Percentiles rank a stretch among this genome's conserved stretches.
Evolutionary conservation across 2,888 invertebrate genomes (phyloP).

Genomic region (Dryomyza anilis): DNA sequence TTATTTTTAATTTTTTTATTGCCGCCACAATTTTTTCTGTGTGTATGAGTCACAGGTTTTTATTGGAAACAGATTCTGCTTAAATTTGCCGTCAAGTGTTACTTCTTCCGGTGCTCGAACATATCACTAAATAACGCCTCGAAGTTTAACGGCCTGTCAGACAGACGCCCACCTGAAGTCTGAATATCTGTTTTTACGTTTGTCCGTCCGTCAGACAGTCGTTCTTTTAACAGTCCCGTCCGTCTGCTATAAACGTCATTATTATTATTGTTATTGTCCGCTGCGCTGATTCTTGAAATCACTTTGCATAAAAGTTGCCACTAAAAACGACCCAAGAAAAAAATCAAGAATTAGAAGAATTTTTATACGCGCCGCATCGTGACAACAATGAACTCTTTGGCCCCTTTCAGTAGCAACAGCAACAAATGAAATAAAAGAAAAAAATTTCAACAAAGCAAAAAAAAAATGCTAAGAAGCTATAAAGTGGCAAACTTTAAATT

Average conservation of each 20-base stretch:
- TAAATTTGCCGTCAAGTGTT: slow-evolving; percentile 11
- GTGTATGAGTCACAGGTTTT: too few species aligned
- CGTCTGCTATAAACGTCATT: slow-evolving; percentile 8
- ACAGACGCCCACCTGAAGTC: neutral
- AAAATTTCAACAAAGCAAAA: neutral
- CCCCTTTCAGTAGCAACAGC: slow-evolving; percentile 32
- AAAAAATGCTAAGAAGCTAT: neutral
- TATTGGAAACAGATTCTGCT: too few species aligned
- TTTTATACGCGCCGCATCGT: slow-evolving; percentile 29
- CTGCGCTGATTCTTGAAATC: slow-evolving; percentile 21
- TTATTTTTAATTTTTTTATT: too few species aligned
- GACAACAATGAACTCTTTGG: slow-evolving; percentile 42
- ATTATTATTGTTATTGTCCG: slow-evolving; percentile 13
- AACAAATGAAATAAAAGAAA: too few species aligned
- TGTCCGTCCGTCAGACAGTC: neutral
- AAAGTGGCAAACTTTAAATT: slow-evolving; percentile 1
- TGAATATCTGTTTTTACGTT: neutral
- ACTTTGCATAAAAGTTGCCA: slow-evolving; percentile 19
- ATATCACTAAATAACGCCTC: slow-evolving; percentile 14
- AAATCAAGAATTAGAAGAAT: too few species aligned
- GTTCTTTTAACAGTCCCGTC: neutral
- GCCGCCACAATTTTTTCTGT: too few species aligned
- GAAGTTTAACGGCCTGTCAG: too few species aligned
- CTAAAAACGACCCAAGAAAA: too few species aligned
- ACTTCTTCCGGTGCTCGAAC: slow-evolving; percentile 16